Conservation (phyloP, 2,888 invertebrate genomes). For the Lepas anatifera region DNA sequence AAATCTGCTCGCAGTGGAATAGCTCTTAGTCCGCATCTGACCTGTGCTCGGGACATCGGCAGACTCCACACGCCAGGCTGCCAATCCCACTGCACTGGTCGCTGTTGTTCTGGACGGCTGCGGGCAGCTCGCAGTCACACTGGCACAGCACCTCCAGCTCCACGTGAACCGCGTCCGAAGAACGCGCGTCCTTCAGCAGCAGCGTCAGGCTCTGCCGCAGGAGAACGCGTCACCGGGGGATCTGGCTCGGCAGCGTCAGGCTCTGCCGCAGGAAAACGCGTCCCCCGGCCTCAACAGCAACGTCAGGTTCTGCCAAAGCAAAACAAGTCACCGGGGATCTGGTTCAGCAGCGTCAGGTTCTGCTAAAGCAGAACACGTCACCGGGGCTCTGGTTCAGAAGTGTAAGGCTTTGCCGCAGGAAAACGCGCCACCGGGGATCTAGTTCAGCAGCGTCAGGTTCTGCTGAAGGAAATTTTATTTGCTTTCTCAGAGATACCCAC, state of each 20-base stretch:
- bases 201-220: neutral
- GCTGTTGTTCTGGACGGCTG: neutral
- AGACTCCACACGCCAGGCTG: slow-evolving; percentile 17
- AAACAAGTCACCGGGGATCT: too few relatives aligned
- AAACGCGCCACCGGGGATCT: too few relatives aligned
- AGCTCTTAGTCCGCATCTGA: too few relatives aligned
- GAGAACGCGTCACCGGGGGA: too few relatives aligned
- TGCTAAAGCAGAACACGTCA: too few relatives aligned
- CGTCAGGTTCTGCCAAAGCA: neutral
- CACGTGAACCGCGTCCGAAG: neutral
- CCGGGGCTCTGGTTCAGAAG: too few relatives aligned
- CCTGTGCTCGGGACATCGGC: slow-evolving; percentile 11
- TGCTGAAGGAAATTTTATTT: too few relatives aligned
- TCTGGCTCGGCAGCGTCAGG: neutral
- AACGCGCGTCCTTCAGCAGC: neutral
- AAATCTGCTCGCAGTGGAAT: too few relatives aligned
- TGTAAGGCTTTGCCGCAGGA: too few relatives aligned
- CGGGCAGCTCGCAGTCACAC: slow-evolving; percentile 17
- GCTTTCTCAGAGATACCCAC: too few relatives aligned
- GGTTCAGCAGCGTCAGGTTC: neutral
- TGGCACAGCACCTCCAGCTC: slow-evolving; percentile 18
- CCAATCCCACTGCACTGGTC: slow-evolving; percentile 15
- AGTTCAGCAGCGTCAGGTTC: too few relatives aligned
- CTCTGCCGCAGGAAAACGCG: neutral
- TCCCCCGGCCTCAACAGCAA: too few relatives aligned